These are phyloP conservation scores for Diabrotica balteata DNA, from an alignment of 2,888 invertebrate species.

Conservation along the genomic window DNA sequence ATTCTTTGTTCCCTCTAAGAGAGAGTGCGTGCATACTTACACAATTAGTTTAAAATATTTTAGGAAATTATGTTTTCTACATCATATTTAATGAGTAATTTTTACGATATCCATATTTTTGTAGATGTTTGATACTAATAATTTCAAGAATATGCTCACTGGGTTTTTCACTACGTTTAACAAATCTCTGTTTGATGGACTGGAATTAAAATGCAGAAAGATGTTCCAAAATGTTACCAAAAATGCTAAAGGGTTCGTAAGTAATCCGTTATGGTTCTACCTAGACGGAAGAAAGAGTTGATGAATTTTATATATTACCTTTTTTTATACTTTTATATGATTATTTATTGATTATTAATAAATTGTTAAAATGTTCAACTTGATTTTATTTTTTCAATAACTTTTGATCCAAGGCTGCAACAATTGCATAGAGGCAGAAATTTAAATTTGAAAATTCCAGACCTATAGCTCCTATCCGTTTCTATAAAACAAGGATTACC, in stretches of 20 bases:
- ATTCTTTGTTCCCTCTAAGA: no score
- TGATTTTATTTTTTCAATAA: no score
- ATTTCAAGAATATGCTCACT: neutral
- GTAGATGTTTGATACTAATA: neutral
- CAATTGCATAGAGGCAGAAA: no score
- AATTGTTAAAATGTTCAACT: no score
- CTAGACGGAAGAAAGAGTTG: conserved; percentile 1
- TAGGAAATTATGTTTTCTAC: no score
- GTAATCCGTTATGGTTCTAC: neutral
- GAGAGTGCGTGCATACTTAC: no score
- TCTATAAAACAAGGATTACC: no score
- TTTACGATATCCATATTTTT: neutral
- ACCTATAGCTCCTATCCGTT: no score
- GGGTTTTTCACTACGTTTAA: neutral
- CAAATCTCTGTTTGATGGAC: neutral
- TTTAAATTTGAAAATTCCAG: no score
- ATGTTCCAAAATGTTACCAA: neutral
- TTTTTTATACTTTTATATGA: neutral
- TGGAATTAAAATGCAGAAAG: conserved; percentile 5
- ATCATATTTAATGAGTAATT: no score
- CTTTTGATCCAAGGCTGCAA: no score
- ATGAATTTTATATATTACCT: neutral
- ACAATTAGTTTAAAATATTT: neutral
- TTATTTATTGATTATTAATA: no score
- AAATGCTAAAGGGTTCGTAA: neutral